phyloP scores from a whole-genome alignment of 2,113 vertebrate species.

The Turdus rufiventris region DNA sequence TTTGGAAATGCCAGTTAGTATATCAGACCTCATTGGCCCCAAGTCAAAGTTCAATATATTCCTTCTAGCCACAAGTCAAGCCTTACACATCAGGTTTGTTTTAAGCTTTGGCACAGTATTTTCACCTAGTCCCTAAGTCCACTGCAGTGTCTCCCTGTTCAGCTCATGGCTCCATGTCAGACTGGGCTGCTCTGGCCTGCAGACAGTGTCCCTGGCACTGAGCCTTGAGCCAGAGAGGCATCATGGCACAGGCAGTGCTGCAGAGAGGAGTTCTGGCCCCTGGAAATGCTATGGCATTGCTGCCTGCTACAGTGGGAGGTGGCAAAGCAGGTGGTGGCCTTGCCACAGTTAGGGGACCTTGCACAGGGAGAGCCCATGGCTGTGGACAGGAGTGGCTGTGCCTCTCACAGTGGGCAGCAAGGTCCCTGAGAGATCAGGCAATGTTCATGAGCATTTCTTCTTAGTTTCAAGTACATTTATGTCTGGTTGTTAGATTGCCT shows the following conservation, averaged over 20 bases:
- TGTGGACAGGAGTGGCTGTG: accelerated
- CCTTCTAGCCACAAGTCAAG: neutral
- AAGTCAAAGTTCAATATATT: neutral
- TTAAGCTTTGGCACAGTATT: neutral
- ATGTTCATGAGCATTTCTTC: neutral
- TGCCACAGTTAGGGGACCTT: neutral
- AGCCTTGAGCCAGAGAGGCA: neutral
- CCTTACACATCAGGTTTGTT: neutral
- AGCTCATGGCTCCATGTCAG: accelerated
- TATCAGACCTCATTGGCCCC: neutral
- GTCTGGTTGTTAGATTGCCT: neutral
- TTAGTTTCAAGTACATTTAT: neutral
- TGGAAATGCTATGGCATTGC: neutral
- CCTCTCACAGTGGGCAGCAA: neutral
- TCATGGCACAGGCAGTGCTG: neutral
- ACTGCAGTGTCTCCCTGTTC: neutral
- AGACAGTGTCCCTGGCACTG: neutral
- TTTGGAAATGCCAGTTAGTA: neutral
- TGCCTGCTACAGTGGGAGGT: accelerated
- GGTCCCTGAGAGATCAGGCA: neutral
- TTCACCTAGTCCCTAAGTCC: neutral
- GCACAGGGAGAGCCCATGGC: neutral
- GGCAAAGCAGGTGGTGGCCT: neutral
- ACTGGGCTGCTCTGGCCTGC: neutral
- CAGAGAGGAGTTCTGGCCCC: neutral